A percentile compares a stretch with the other conserved stretches of the same genome.
phyloP scores from a whole-genome alignment of 2,113 vertebrate genomes.

The Spermophilus dauricus region DNA sequence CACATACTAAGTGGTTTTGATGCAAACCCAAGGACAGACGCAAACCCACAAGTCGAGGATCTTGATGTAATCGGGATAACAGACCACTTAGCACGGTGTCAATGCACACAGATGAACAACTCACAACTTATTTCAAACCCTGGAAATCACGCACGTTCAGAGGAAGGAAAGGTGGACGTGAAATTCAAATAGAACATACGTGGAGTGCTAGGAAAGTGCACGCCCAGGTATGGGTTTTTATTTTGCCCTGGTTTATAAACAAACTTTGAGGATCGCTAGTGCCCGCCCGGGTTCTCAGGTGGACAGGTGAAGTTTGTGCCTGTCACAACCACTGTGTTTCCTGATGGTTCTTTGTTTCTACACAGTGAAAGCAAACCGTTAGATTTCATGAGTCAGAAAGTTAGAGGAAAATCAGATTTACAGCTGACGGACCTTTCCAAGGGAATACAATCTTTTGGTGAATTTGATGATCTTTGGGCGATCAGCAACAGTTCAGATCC shows the following conservation, averaged over 20 bases:
- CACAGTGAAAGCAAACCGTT: fast-evolving
- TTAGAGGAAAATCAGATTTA: background rate
- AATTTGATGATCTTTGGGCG: background rate
- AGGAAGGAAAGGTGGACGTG: background rate
- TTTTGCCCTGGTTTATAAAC: background rate
- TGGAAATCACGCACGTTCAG: fast-evolving
- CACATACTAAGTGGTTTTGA: no score
- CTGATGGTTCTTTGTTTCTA: background rate
- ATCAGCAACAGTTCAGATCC: background rate
- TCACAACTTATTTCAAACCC: no score
- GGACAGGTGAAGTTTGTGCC: background rate
- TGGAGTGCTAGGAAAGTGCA: no score
- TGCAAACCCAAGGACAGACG: no score
- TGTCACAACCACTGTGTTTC: fast-evolving
- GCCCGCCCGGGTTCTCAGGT: background rate
- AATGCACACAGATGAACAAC: no score
- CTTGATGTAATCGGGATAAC: no score
- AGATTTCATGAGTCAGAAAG: background rate
- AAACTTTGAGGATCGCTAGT: fast-evolving
- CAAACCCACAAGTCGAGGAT: no score
- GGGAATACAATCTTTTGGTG: background rate
- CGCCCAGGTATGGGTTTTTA: fast-evolving
- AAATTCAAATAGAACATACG: background rate
- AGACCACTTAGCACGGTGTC: no score
- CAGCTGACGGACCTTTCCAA: background rate